These are phyloP conservation scores for Sebastes minor DNA, from an alignment of 2,797 vertebrate genomes.

Conservation along the genomic window DNA sequence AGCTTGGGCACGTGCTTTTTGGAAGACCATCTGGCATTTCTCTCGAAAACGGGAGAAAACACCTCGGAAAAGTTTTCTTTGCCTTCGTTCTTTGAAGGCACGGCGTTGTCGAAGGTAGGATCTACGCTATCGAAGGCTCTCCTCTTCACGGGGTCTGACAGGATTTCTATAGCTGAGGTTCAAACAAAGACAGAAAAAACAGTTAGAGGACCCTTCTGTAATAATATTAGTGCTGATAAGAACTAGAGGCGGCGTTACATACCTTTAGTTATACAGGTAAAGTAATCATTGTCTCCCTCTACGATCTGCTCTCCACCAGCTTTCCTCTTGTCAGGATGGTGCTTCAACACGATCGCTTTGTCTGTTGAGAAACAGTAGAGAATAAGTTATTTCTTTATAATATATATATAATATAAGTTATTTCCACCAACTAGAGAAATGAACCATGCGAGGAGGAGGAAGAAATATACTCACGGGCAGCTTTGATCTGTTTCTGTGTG, in stretches of 20 bases:
- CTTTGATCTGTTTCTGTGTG: conserved; percentile 98
- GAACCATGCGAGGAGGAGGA: background rate
- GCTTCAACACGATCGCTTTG: conserved; percentile 97
- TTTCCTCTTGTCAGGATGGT: conserved; percentile 99
- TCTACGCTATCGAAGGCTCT: conserved; percentile 98
- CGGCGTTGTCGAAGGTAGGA: conserved; percentile 94
- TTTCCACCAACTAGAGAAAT: background rate
- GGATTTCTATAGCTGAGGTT: conserved; percentile 90
- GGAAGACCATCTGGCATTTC: conserved; percentile 96
- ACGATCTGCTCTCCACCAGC: conserved; percentile 96
- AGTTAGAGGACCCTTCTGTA: background rate
- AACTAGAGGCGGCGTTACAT: accelerated
- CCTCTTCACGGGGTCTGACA: conserved; percentile 94
- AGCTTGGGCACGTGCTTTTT: conserved; percentile 92
- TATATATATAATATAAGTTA: too few relatives aligned
- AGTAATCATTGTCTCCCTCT: conserved; percentile 96
- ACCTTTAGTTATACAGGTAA: conserved; percentile 88
- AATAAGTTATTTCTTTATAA: too few relatives aligned
- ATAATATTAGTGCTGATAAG: accelerated
- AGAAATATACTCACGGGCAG: conserved; percentile 92
- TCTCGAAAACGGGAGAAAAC: conserved; percentile 92
- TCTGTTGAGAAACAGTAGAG: conserved; percentile 77
- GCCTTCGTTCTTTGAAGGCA: conserved; percentile 94
- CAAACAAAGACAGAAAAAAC: background rate
- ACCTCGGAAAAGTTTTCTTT: conserved; percentile 95